These are phyloP conservation scores for Parazoanthus darwini DNA, from an alignment of 92 coral and sea anemone genomes.

Conservation along the genomic window DNA sequence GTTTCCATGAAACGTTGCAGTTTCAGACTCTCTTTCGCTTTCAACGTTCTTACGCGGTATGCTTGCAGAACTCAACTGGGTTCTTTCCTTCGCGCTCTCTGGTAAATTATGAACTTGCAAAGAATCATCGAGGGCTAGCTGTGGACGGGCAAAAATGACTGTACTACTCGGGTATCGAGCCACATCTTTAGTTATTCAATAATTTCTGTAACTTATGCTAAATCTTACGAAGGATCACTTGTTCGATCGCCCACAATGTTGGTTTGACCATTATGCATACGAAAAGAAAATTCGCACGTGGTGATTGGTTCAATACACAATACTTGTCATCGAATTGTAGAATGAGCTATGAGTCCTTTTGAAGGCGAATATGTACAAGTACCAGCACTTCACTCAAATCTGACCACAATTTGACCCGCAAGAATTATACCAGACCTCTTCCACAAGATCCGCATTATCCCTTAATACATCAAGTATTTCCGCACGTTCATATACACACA, in stretches of 20 bases:
- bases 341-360: neutral
- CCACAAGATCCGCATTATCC: constrained; percentile 16
- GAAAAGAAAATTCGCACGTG: neutral
- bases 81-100: constrained; percentile 7
- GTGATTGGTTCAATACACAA: constrained; percentile 32
- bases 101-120: constrained; percentile 29
- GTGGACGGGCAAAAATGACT: constrained; percentile 4
- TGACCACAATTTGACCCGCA: constrained; percentile 5
- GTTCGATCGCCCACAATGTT: constrained; percentile 20
- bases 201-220: constrained; percentile 27
- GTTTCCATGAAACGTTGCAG: constrained; percentile 52
- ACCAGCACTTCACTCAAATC: neutral
- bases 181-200: constrained; percentile 41
- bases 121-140: constrained; percentile 27
- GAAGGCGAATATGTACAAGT: neutral
- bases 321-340: constrained; percentile 36
- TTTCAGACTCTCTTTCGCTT: neutral
- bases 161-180: constrained; percentile 20
- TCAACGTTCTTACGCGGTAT: neutral
- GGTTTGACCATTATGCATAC: constrained; percentile 18
- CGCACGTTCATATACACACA: constrained; percentile 1
- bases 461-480: constrained; percentile 39
- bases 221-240: constrained; percentile 20
- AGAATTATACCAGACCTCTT: neutral
- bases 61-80: neutral